Evolutionary conservation across 2,797 vertebrate species (phyloP), one percentile per base, ranked within the genome.

Genomic region (Esox masquinongy): DNA sequence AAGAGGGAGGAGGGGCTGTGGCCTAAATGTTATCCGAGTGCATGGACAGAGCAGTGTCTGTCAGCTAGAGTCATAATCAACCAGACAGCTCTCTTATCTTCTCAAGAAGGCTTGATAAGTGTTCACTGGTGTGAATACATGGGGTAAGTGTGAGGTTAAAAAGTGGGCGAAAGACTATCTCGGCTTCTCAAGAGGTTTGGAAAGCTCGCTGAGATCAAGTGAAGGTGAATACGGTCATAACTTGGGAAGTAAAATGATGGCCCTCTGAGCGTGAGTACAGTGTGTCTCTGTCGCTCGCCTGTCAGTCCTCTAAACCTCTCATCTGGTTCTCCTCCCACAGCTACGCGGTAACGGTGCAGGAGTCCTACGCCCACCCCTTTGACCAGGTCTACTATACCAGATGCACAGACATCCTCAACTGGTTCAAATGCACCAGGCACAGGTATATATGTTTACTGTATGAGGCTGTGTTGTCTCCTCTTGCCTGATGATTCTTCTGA

Each of bases 351-450:
- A 98, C 96, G 0, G 96, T 98, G 39, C 97, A 98, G 91, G 97
- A 98, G 82, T 98, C 97, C 0, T 98, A 98, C 0, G 95, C 96
- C 2, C 97, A 98, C 68, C 96, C 97, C 0, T 98, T 97, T 3
- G 97, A 98, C 88, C 97, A 98, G 91, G 96, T 98, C 85, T 98
- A 97, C 88, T 98, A 98, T 80, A 97, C 96, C 4, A 94, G 96
- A 84, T 98, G 97, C 88, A 97, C 97, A 4, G 97, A 98, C 88
- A 98, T 98, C 88, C 96, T 98, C 82, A 98, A 97, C 93, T 98
- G 96, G 96, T 98, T 98, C 94, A 98, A 98, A 84, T 98, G 97
- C 84, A 98, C 97, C 77, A 92, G 95, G 79, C 97, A 98, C 88
- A 94, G 97, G 97, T 98, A 81, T 0, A 7, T 2, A 7, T 43